Conservation (phyloP, 2,888 invertebrate species). For the Drosophila ustulata region DNA sequence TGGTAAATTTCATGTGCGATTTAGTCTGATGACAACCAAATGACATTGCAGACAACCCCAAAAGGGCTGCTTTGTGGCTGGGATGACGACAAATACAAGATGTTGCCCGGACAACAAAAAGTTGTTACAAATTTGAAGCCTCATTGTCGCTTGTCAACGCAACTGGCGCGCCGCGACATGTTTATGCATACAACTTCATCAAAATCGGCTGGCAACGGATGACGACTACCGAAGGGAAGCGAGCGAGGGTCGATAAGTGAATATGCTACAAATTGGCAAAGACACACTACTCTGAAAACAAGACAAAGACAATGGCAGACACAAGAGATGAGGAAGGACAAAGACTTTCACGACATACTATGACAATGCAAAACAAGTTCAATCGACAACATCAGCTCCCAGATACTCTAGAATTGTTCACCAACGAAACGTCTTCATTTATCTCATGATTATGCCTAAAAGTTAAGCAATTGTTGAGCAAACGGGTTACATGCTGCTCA, state of each 20-base stretch:
- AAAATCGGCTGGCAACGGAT: constrained; percentile 63
- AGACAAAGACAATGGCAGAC: constrained; percentile 36
- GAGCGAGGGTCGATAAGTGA: constrained; percentile 58
- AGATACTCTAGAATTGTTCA: constrained; percentile 28
- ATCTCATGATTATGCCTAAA: not conserved
- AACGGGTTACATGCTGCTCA: not conserved
- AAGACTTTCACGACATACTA: constrained; percentile 49
- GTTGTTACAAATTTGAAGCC: constrained; percentile 69
- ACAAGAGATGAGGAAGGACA: constrained; percentile 34
- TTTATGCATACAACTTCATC: constrained; percentile 80
- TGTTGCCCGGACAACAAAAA: constrained; percentile 61
- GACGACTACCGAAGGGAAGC: constrained; percentile 11
- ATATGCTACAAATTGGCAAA: constrained; percentile 70
- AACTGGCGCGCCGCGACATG: constrained; percentile 75
- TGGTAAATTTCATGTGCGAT: constrained; percentile 57
- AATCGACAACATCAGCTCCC: not conserved
- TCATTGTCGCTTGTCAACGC: constrained; percentile 77
- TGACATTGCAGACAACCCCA: constrained; percentile 41
- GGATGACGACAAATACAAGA: constrained; percentile 34
- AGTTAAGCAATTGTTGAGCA: not conserved
- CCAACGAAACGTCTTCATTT: not conserved
- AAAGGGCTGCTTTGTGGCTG: constrained; percentile 22
- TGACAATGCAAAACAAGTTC: constrained; percentile 55
- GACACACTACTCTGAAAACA: constrained; percentile 19
- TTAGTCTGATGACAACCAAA: constrained; percentile 60